phyloP scores from a whole-genome alignment of 1,140 invertebrate species.

The Maconellicoccus hirsutus region DNA sequence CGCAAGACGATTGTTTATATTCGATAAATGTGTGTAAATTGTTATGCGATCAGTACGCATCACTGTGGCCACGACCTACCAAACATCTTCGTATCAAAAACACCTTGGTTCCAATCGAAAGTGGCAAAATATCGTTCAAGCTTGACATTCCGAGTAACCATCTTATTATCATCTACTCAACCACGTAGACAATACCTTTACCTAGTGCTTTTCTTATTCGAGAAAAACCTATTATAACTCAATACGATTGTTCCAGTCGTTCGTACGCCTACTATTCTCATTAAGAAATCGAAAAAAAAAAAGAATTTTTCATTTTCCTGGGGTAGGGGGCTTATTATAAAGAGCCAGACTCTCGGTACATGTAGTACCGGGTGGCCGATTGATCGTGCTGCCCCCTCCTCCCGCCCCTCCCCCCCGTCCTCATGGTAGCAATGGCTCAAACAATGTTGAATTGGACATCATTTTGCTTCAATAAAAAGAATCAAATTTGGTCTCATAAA shows the following conservation, averaged over 20 bases:
- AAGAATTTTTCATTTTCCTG: too few relatives aligned
- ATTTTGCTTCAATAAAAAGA: too few relatives aligned
- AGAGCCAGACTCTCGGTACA: too few relatives aligned
- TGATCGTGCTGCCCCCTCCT: not conserved
- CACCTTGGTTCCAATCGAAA: not conserved
- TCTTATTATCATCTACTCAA: not conserved
- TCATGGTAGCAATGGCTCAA: too few relatives aligned
- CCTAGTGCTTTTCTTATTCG: not conserved
- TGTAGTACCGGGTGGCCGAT: not conserved
- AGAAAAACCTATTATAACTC: too few relatives aligned
- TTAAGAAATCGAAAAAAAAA: too few relatives aligned
- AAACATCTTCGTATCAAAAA: constrained; percentile 36
- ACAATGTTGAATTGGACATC: too few relatives aligned
- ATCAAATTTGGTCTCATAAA: too few relatives aligned
- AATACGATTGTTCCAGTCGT: too few relatives aligned
- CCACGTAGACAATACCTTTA: not conserved
- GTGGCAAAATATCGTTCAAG: not conserved
- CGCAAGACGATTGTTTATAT: not conserved
- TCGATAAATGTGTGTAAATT: constrained; percentile 44
- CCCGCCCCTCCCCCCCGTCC: too few relatives aligned
- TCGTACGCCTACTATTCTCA: too few relatives aligned
- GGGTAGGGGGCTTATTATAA: too few relatives aligned
- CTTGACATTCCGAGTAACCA: not conserved
- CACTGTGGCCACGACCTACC: constrained; percentile 60
- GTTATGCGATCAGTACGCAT: constrained; percentile 50